phyloP scores from a whole-genome alignment of 1,140 invertebrate species.

The Drosophila nikananu region DNA sequence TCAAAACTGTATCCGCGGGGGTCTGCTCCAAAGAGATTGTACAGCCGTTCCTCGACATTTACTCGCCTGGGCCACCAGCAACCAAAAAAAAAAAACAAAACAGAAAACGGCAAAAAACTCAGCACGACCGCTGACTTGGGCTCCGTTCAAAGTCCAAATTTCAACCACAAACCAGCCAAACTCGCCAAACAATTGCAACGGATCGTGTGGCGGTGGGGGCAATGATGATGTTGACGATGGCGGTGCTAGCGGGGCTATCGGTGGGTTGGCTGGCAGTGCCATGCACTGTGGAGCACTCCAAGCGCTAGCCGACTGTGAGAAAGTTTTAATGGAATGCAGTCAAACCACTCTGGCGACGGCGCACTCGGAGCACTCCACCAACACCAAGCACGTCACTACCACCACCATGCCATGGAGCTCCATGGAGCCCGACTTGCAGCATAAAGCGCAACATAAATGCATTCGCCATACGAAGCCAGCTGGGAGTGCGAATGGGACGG shows the following conservation, averaged over 20 bases:
- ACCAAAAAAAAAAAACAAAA: slow-evolving; percentile 1
- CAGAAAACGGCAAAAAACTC: slow-evolving; percentile 28
- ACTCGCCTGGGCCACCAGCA: slow-evolving; percentile 35
- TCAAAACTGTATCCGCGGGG: slow-evolving; percentile 48
- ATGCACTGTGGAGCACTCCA: slow-evolving; percentile 51
- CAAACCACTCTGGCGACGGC: slow-evolving; percentile 72
- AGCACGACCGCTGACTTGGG: slow-evolving; percentile 47
- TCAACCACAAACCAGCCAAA: slow-evolving; percentile 77
- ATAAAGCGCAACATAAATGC: slow-evolving; percentile 68
- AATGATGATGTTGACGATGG: slow-evolving; percentile 11
- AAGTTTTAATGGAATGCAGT: slow-evolving; percentile 85
- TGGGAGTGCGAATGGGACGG: slow-evolving; percentile 54
- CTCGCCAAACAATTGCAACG: slow-evolving; percentile 78
- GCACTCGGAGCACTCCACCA: slow-evolving; percentile 47
- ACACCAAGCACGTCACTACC: slow-evolving; percentile 33
- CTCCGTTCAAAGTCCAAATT: slow-evolving; percentile 77
- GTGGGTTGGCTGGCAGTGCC: slow-evolving; percentile 39
- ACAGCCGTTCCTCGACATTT: slow-evolving; percentile 70
- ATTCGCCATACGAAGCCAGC: slow-evolving; percentile 26
- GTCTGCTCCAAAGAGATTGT: slow-evolving; percentile 71
- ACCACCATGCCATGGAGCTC: slow-evolving; percentile 26
- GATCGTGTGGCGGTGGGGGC: slow-evolving; percentile 33
- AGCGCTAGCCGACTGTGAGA: slow-evolving; percentile 81
- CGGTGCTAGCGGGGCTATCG: slow-evolving; percentile 11
- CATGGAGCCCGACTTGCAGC: slow-evolving; percentile 43